Conservation (phyloP, 2,797 vertebrate genomes). For the Phrynocephalus forsythii region DNA sequence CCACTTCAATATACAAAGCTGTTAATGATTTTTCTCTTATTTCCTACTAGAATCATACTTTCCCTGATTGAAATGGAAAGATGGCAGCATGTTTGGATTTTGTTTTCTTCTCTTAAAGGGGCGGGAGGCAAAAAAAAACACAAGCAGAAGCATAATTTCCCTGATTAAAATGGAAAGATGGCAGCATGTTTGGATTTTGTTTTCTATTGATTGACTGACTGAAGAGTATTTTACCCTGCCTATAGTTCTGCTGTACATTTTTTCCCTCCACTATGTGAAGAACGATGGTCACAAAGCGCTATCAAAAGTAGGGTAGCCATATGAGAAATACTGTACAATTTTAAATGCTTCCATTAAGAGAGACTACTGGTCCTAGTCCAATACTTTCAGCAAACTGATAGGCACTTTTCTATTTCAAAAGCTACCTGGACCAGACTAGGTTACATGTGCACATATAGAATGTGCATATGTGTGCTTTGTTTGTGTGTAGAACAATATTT, state of each 20-base stretch:
- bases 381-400: neutral
- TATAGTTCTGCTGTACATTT: neutral
- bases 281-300: neutral
- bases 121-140: too few species aligned
- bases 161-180: neutral
- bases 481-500: neutral
- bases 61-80: neutral
- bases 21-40: neutral
- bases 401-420: neutral
- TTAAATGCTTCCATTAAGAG: neutral
- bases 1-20: slow-evolving; percentile 20
- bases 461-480: neutral
- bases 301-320: neutral
- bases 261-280: too few species aligned
- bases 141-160: too few species aligned
- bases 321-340: neutral
- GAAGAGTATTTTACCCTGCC: too few species aligned
- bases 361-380: neutral
- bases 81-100: too few species aligned
- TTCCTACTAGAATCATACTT: neutral
- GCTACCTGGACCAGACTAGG: too few species aligned
- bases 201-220: too few species aligned
- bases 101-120: too few species aligned
- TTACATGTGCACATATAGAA: too few species aligned
- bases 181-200: too few species aligned